Evolutionary conservation across 2,797 vertebrate genomes (phyloP), one percentile per base, ranked within the genome.

Genomic region (Otolemur crassicaudatus): DNA sequence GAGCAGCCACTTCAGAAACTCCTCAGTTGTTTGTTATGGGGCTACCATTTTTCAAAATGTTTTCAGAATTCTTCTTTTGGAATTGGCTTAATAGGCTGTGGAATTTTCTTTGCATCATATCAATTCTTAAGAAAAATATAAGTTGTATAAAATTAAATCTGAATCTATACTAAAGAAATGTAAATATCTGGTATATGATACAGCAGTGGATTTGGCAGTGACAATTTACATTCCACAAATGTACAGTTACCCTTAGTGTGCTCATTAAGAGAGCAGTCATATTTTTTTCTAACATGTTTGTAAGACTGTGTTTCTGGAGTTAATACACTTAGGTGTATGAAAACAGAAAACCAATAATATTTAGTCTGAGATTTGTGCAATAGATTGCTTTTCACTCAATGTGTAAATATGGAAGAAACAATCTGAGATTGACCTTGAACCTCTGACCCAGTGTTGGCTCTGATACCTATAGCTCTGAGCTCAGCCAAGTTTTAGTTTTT

Each of bases 61-160:
- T 93, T 94, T 72, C 84, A 34, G 22, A 94, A 65, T 91, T 91
- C 13, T 96, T 56, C 29, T 83, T 94, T 92, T 93, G 43, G 20
- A 93, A 73, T 90, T 73, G 25, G 3, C 79, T 69, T 94, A 91
- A 80, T 1, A 90, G 23, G 40, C 5, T 70, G 5, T 70, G 22
- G 2, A 10, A 65, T 84, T 91, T 81, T 81, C 23, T 93, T 92
- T 76, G 34, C 7, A 60, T 87, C 29, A 1, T 81, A 82, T 83
- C 7, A 84, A 11, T 80, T 89, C 6, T 91, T 90, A 53, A 83
- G 37, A 53, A 94, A 87, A 77, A 70, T 75, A 20, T 19, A 25
- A 92, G 13, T 76, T 91, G 12, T 80, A 1, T 70, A 81, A 95
- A 89, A 58, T 93, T 34, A 91, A 92, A 87, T 82, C 7, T 56